Conservation (phyloP, 2,888 invertebrate species). For the Dasysyrphus tricinctus region DNA sequence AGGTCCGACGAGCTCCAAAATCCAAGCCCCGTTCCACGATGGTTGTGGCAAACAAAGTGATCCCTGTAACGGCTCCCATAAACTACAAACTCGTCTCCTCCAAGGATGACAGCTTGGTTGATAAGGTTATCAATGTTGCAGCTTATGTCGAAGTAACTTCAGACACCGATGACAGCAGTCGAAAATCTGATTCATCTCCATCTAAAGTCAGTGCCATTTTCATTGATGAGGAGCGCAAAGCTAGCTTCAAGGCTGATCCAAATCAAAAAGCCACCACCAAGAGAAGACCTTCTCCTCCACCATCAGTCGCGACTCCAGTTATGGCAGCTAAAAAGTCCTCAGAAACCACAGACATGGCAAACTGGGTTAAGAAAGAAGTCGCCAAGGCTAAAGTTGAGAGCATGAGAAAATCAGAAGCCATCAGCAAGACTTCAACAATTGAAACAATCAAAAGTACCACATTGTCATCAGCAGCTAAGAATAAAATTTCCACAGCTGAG, state of each 20-base stretch:
- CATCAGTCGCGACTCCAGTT: slow-evolving; percentile 13
- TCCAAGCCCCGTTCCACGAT: slow-evolving; percentile 82
- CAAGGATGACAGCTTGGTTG: slow-evolving; percentile 81
- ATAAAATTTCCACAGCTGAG: slow-evolving; percentile 80
- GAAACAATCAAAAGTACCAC: slow-evolving; percentile 72
- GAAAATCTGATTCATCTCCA: slow-evolving; percentile 82
- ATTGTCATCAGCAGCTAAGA: slow-evolving; percentile 46
- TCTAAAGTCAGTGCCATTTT: slow-evolving; percentile 83
- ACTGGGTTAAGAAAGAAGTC: slow-evolving; percentile 80
- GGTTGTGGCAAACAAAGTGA: slow-evolving; percentile 77
- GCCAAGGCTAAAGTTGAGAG: slow-evolving; percentile 77
- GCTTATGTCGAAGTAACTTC: slow-evolving; percentile 83
- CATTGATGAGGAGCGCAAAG: slow-evolving; percentile 83
- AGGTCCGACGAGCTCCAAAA: slow-evolving; percentile 83
- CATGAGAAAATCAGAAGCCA: slow-evolving; percentile 76
- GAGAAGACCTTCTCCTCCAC: slow-evolving; percentile 68
- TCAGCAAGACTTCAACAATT: slow-evolving; percentile 50
- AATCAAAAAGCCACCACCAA: slow-evolving; percentile 78
- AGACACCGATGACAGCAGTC: slow-evolving; percentile 83
- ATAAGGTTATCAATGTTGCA: slow-evolving; percentile 83
- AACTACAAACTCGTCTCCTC: slow-evolving; percentile 80
- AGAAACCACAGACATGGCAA: slow-evolving; percentile 78
- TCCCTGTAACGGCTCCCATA: slow-evolving; percentile 78
- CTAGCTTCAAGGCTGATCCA: slow-evolving; percentile 82
- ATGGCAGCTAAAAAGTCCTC: slow-evolving; percentile 62